These are phyloP conservation scores for Trachops cirrhosus DNA, from an alignment of 2,797 vertebrate genomes.

Conservation along the genomic window DNA sequence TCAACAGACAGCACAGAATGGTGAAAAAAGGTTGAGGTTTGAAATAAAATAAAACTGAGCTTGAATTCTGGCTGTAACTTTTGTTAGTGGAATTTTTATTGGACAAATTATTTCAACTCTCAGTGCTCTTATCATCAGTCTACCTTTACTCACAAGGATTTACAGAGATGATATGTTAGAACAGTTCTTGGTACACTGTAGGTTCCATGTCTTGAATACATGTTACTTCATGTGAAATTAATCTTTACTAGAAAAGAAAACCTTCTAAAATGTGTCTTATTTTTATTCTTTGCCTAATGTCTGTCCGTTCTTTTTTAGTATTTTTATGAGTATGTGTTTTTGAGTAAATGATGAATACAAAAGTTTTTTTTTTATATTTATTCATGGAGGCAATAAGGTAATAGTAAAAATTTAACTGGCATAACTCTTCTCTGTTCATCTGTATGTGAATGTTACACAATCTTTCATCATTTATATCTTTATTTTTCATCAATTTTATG, in stretches of 20 bases:
- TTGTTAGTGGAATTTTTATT: neutral
- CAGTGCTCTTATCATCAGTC: neutral
- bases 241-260: neutral
- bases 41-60: neutral
- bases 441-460: neutral
- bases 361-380: neutral
- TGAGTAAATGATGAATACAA: neutral
- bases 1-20: neutral
- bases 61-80: neutral
- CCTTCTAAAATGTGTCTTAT: neutral
- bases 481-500: neutral
- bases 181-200: neutral
- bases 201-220: neutral
- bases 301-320: neutral
- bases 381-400: neutral
- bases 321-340: neutral
- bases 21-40: neutral
- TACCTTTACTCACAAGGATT: neutral
- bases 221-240: neutral
- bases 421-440: neutral
- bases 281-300: neutral
- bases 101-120: neutral
- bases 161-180: neutral
- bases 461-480: neutral
- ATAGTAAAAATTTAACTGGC: neutral